Evolutionary conservation across 2,888 invertebrate species (phyloP), one percentile per base, ranked within the genome.

Genomic region (Chydorus sphaericus): DNA sequence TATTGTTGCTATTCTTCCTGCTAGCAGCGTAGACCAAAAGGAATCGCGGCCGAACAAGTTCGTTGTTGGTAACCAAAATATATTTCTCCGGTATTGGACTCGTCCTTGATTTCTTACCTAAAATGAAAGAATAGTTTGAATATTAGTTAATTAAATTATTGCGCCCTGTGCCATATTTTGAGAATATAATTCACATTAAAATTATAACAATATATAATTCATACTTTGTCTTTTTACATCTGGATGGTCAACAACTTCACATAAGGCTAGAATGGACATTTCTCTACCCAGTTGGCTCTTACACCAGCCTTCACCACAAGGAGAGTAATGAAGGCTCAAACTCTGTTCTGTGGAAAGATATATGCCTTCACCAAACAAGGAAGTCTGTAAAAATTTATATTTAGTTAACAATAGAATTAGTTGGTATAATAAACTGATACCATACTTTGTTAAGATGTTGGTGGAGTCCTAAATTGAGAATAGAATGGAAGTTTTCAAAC

Each of bases 401-500:
- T 26, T 7, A 18, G 36, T 14, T 16, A n/a, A n/a, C 18, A 14
- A 4, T 14, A 23, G 55, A 30, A 39, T 31, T 7, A 55, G 55
- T n/a, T 20, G 14, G n/a, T 36, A 39, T 23, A 23, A 16, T n/a
- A 20, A n/a, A n/a, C n/a, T n/a, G n/a, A 16, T 16, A 16, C 18
- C 59, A 57, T 66, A 80, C 80, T 71, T 79, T 79, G 63, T 75
- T 80, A 69, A 83, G 73, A 69, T 82, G 82, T 62, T 82, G 81
- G 61, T 83, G 81, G 53, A 88, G 73, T 3, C 87, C 87, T 69
- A 82, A 80, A 69, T 83, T 80, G 55, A 86, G 68, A 61, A 87
- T 84, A 1, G 85, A 83, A 70, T 85, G 82, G 66, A 88, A 85
- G 66, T 86, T 83, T 67, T 86, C 86, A 59, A 87, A 70, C 57